phyloP scores from a whole-genome alignment of 2,797 vertebrate species.

The Astyanax mexicanus region DNA sequence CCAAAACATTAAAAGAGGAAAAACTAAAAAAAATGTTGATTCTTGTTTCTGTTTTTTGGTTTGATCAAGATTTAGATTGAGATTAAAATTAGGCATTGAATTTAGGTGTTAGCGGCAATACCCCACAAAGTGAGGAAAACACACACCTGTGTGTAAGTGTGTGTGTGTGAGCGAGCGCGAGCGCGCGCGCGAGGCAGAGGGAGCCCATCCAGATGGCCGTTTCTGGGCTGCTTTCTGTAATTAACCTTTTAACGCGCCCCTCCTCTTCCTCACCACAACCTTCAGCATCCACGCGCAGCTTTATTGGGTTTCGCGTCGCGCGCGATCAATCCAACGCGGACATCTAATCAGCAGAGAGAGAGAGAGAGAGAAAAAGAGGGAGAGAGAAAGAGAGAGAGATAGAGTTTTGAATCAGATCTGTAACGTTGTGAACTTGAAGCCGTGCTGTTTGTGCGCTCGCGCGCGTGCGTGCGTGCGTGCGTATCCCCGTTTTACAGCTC shows the following conservation, averaged over 20 bases:
- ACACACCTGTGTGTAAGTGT: constrained; percentile 17
- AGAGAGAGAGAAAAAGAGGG: constrained; percentile 15
- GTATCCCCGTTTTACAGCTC: constrained; percentile 49
- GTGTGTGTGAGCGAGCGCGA: constrained; percentile 17
- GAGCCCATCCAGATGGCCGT: constrained; percentile 62
- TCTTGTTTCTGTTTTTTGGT: too few species aligned
- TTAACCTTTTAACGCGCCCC: constrained; percentile 63
- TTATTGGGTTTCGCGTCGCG: constrained; percentile 50
- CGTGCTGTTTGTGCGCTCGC: not conserved
- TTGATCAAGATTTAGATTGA: too few species aligned
- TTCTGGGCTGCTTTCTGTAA: constrained; percentile 64
- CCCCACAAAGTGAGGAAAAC: not conserved
- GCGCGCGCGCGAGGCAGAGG: constrained; percentile 24
- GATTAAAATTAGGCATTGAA: too few species aligned
- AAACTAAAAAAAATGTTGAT: too few species aligned
- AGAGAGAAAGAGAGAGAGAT: not conserved
- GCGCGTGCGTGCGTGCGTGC: not conserved
- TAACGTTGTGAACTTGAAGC: constrained; percentile 10
- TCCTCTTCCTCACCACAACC: constrained; percentile 42
- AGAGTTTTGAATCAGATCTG: constrained; percentile 28
- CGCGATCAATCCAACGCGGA: constrained; percentile 60
- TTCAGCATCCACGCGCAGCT: constrained; percentile 52
- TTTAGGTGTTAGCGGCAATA: not conserved
- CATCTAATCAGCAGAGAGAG: constrained; percentile 44
- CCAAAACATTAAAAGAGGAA: too few species aligned